Evolutionary conservation across 1,140 invertebrate genomes (phyloP).

Genomic region (Euglossa dilemma): DNA sequence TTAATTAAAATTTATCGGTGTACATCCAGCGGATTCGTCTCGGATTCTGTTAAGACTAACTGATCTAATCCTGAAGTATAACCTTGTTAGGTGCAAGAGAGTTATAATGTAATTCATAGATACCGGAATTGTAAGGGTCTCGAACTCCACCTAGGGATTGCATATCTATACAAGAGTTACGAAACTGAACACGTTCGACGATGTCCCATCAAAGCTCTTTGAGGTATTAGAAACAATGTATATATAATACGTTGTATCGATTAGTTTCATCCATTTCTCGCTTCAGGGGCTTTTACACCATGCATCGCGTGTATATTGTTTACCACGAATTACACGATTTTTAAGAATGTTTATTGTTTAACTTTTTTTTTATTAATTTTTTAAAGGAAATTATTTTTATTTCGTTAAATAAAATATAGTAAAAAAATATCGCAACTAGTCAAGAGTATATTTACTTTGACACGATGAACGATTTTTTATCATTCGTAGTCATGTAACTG

Average conservation of each 20-base stretch:
- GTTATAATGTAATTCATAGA: conserved; percentile 41
- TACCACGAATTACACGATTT: too few species aligned
- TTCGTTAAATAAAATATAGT: too few species aligned
- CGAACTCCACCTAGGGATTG: conserved; percentile 15
- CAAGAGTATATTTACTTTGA: too few species aligned
- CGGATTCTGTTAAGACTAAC: conserved; percentile 25
- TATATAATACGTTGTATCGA: neutral
- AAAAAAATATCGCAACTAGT: too few species aligned
- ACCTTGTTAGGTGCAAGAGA: conserved; percentile 15
- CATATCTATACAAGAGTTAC: conserved; percentile 22
- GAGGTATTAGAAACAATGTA: conserved; percentile 16
- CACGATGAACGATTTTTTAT: too few species aligned
- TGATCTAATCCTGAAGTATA: conserved; percentile 21
- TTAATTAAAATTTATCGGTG: neutral
- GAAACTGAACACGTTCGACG: conserved; percentile 25
- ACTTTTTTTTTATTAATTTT: too few species aligned
- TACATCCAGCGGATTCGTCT: neutral
- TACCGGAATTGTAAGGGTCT: conserved; percentile 29
- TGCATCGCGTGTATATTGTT: too few species aligned
- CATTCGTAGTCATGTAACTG: too few species aligned
- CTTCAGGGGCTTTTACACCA: neutral
- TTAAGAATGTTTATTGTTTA: too few species aligned
- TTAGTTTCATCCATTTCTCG: neutral
- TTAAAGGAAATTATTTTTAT: too few species aligned
- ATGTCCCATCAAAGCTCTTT: conserved; percentile 22